phyloP scores from a whole-genome alignment of 2,797 vertebrate species.

The Buceros bicornis region DNA sequence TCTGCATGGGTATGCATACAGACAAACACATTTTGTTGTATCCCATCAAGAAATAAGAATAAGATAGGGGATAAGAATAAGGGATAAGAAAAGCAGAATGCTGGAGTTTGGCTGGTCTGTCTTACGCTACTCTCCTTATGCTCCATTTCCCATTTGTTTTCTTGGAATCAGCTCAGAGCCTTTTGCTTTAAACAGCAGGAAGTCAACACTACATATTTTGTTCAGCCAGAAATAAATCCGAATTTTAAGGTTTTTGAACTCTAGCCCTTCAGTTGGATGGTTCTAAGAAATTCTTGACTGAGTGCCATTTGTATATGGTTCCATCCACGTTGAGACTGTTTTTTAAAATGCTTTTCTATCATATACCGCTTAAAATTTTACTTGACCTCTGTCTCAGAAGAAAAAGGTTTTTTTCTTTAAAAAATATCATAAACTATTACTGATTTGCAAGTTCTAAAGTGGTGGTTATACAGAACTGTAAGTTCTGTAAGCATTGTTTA shows the following conservation, averaged over 20 bases:
- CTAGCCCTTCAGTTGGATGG: not conserved
- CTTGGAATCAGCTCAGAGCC: not conserved
- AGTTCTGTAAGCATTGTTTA: not conserved
- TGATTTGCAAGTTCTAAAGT: not conserved
- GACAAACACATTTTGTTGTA: not conserved
- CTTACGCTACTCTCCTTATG: not conserved
- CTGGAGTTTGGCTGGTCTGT: not conserved
- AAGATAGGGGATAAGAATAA: not conserved
- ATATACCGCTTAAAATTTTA: not conserved
- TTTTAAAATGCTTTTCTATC: not conserved
- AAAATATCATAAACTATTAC: not conserved
- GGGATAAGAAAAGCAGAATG: not conserved
- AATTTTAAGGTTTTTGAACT: slow-evolving; percentile 25
- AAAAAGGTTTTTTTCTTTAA: not conserved
- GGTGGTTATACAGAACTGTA: not conserved
- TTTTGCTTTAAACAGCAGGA: slow-evolving; percentile 5
- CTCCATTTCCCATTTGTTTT: not conserved
- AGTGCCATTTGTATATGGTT: slow-evolving; percentile 6
- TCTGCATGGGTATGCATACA: not conserved
- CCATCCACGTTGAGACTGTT: not conserved
- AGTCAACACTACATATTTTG: not conserved
- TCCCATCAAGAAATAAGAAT: not conserved
- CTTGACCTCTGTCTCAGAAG: not conserved
- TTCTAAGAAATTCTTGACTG: slow-evolving; percentile 25
- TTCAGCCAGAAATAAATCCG: slow-evolving; percentile 43